Conservation (phyloP, 2,113 vertebrate genomes). For the Hirundichthys speculiger region DNA sequence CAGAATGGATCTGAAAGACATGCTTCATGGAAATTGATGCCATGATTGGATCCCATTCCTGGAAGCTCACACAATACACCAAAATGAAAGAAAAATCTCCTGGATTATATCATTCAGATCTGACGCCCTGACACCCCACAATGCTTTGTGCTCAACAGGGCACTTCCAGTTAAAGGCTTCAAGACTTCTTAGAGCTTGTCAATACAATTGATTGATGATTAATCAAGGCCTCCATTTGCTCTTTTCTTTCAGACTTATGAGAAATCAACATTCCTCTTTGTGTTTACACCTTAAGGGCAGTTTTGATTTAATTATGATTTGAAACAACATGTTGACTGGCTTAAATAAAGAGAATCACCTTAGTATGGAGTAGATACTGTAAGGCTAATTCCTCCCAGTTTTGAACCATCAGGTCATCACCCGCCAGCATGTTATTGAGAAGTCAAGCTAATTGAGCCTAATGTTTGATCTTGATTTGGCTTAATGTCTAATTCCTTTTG, state of each 20-base stretch:
- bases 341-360: too few relatives aligned
- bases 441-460: too few relatives aligned
- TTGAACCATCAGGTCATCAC: too few relatives aligned
- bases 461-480: too few relatives aligned
- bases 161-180: slow-evolving; percentile 42
- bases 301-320: too few relatives aligned
- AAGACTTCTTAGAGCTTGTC: slow-evolving; percentile 46
- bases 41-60: slow-evolving; percentile 2
- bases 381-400: too few relatives aligned
- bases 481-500: too few relatives aligned
- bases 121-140: neutral
- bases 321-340: neutral
- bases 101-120: neutral
- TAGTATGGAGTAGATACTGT: too few relatives aligned
- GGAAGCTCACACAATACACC: neutral
- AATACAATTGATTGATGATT: slow-evolving; percentile 50
- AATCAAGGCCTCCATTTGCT: slow-evolving; percentile 25
- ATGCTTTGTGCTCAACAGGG: slow-evolving; percentile 5
- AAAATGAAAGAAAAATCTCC: neutral
- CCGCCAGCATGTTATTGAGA: too few relatives aligned
- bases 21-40: slow-evolving; percentile 35
- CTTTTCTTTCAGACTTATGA: slow-evolving; percentile 11
- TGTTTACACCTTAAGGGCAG: neutral
- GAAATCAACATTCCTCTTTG: neutral
- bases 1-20: slow-evolving; percentile 43